Base-by-base conservation (phyloP, 2,797 vertebrate species). In the Brotula barbata region DNA sequence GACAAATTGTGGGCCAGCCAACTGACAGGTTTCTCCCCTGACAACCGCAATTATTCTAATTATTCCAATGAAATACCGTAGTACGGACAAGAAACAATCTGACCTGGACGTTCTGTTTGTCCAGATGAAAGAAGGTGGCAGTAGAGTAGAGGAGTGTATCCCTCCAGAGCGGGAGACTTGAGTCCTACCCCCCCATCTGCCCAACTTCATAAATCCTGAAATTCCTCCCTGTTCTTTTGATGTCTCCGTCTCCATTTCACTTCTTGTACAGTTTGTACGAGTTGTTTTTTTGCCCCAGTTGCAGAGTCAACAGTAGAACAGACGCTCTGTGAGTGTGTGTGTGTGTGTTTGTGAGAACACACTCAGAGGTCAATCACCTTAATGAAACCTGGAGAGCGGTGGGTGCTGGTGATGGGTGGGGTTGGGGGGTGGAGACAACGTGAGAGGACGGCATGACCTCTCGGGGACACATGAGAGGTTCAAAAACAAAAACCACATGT, bases 231-330 rank as follows among this genome's bases (percentile, higher is more conserved):
- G 25, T 31, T 64, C 54, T 20, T 40, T 45, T 33, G n/a, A 71
- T 52, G 58, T 67, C 50, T 53, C 49, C 58, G 46, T 61, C 58
- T 58, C 25, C 0, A 7, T 76, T 77, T 75, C 23, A 58, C 50
- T 33, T 78, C 34, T 84, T 77, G 55, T 80, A 77, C 78, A 87
- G 77, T 63, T 43, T 71, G 41, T 71, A 43, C 43, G 59, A 22
- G 47, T 67, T 51, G 25, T 33, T 9, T 56, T 31, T 31, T 17
- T 21, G 3, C 2, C 10, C 14, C 67, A 64, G 78, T 73, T 73
- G 73, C 71, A 73, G 2, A 20, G 36, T 63, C 40, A 36, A 37
- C 53, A 78, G 57, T 67, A 28, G 25, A 28, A 23, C 40, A 11
- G 17, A 53, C 43, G 7, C 10, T 1, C 33, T 39, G 37, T 46